Evolutionary conservation across 1,140 invertebrate genomes (phyloP).

Genomic region (Streblospio benedicti): DNA sequence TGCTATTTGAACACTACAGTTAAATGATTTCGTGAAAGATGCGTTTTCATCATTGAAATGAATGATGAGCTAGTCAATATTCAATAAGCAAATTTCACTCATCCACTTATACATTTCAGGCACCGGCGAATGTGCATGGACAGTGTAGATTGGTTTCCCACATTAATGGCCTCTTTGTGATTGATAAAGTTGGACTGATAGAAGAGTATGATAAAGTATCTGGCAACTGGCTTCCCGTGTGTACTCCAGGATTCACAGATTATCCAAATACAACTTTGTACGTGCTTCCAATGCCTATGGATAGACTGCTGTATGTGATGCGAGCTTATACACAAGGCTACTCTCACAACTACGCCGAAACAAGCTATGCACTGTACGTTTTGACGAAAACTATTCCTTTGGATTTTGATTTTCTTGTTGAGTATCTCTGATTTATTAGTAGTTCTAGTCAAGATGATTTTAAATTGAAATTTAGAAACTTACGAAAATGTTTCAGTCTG

Average conservation of each 20-base stretch:
- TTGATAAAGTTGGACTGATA: not conserved
- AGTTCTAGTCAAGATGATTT: no score
- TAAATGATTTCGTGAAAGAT: no score
- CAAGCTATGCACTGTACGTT: no score
- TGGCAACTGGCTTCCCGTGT: not conserved
- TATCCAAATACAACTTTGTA: not conserved
- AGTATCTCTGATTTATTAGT: no score
- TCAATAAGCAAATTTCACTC: no score
- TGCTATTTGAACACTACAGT: no score
- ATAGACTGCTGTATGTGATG: not conserved
- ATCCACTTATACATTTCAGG: not conserved
- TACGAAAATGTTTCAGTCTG: no score
- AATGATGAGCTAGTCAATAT: no score
- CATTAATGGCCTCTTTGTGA: not conserved
- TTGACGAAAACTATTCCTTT: no score
- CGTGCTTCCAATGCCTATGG: not conserved
- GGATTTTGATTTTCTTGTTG: no score
- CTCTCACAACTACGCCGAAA: not conserved
- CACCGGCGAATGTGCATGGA: not conserved
- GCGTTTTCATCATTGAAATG: no score
- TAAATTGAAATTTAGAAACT: no score
- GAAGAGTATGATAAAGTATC: not conserved
- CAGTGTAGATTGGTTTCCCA: not conserved
- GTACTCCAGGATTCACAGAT: not conserved
- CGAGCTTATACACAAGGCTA: not conserved